Percentiles rank a stretch among this genome's conserved stretches.
These are phyloP conservation scores for Hucho hucho DNA, from an alignment of 2,113 vertebrate species.

Conservation along the genomic window DNA sequence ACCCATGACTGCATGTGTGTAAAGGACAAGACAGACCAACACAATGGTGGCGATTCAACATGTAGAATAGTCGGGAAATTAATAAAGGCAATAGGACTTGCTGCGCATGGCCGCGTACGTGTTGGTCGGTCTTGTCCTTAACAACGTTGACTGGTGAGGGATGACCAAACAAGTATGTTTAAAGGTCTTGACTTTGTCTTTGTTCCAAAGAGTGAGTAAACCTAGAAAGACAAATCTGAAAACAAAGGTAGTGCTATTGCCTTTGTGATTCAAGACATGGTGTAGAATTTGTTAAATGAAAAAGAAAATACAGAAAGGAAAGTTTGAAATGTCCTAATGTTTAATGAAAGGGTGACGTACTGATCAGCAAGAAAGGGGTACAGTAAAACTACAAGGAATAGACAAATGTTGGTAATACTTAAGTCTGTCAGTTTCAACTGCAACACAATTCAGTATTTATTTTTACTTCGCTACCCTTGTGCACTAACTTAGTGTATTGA, in stretches of 20 bases:
- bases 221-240: slow-evolving; percentile 17
- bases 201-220: slow-evolving; percentile 33
- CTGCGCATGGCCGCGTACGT: too few species aligned
- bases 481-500: slow-evolving; percentile 66
- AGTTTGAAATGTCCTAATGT: slow-evolving; percentile 87
- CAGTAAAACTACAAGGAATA: slow-evolving; percentile 83
- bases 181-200: neutral
- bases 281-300: slow-evolving; percentile 54
- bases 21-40: too few species aligned
- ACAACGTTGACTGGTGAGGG: neutral
- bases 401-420: slow-evolving; percentile 52
- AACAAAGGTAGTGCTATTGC: neutral
- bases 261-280: slow-evolving; percentile 37
- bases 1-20: too few species aligned
- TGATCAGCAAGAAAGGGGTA: slow-evolving; percentile 88
- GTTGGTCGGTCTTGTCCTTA: neutral
- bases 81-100: too few species aligned
- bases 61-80: too few species aligned
- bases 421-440: slow-evolving; percentile 56
- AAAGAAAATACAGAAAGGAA: slow-evolving; percentile 72
- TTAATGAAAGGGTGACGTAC: slow-evolving; percentile 82
- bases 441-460: slow-evolving; percentile 47
- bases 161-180: neutral
- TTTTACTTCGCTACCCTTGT: slow-evolving; percentile 64
- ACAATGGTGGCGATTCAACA: too few species aligned